phyloP scores from a whole-genome alignment of 2,888 invertebrate genomes.

The Zhuqinia jingwanae region DNA sequence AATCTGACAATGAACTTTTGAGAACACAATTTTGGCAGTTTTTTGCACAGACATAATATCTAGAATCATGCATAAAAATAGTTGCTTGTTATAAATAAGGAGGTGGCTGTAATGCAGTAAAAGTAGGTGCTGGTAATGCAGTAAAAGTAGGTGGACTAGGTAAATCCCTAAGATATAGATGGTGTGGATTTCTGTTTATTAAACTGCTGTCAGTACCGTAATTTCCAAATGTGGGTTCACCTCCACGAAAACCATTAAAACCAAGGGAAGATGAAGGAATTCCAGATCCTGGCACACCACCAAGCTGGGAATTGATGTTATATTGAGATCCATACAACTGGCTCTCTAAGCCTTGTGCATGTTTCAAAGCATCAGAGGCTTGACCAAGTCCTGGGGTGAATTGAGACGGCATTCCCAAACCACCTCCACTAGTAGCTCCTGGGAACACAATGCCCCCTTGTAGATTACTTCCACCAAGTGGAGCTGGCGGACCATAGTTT shows the following conservation, averaged over 20 bases:
- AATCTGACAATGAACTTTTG: no score
- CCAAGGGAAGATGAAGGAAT: constrained; percentile 4
- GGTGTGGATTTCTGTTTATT: no score
- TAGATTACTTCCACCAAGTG: neutral
- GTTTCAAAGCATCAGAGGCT: neutral
- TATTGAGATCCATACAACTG: constrained; percentile 26
- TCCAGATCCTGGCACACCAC: constrained; percentile 1
- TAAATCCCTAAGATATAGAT: no score
- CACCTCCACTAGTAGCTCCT: neutral
- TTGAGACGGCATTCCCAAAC: neutral
- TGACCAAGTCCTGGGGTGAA: constrained; percentile 37
- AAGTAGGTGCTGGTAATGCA: no score
- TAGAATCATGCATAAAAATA: no score
- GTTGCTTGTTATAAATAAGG: no score
- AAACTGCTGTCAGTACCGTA: no score
- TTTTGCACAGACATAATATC: no score
- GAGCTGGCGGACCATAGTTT: neutral
- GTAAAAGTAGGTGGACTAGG: no score
- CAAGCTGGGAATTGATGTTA: constrained; percentile 11
- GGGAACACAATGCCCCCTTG: constrained; percentile 28
- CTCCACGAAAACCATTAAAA: neutral
- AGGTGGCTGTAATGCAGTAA: no score
- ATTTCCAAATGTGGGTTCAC: neutral
- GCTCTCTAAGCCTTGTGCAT: neutral
- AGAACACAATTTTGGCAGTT: no score